Percentiles rank a stretch among this genome's conserved stretches.
Conservation (phyloP, 92 coral and sea anemone genomes). For the Zoanthus gigantus region DNA sequence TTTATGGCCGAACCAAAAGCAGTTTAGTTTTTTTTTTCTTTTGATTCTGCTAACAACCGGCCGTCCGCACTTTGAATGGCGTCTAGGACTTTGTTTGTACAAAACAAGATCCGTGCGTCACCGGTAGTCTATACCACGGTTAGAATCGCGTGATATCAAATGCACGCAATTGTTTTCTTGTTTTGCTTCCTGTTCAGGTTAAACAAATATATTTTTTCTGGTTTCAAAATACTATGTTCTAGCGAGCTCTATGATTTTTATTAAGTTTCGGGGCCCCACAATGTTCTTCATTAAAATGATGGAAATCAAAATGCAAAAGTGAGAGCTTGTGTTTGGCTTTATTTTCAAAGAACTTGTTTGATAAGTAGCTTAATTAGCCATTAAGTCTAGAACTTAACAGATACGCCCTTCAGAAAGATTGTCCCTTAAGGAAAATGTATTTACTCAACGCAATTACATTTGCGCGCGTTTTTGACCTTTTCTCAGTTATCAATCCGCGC, state of each 20-base stretch:
- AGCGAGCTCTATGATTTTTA: not conserved
- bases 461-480: slow-evolving; percentile 35
- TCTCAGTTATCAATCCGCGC: not conserved
- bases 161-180: slow-evolving; percentile 21
- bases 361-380: slow-evolving; percentile 36
- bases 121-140: not conserved
- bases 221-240: not conserved
- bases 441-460: slow-evolving; percentile 39
- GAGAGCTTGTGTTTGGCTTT: slow-evolving; percentile 11
- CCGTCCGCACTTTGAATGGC: slow-evolving; percentile 16
- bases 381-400: slow-evolving; percentile 41
- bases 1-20: not conserved
- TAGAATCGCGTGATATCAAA: slow-evolving; percentile 22
- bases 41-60: slow-evolving; percentile 1
- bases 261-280: not conserved
- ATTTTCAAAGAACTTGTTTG: slow-evolving; percentile 12
- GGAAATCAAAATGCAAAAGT: not conserved
- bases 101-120: slow-evolving; percentile 23
- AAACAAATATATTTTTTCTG: not conserved
- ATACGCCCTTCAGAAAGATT: slow-evolving; percentile 43
- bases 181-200: not conserved
- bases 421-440: slow-evolving; percentile 31
- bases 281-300: not conserved
- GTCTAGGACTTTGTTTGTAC: slow-evolving; percentile 35
- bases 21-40: not conserved